Conservation (phyloP, 2,888 invertebrate genomes). For the Mycalesis mineus region DNA sequence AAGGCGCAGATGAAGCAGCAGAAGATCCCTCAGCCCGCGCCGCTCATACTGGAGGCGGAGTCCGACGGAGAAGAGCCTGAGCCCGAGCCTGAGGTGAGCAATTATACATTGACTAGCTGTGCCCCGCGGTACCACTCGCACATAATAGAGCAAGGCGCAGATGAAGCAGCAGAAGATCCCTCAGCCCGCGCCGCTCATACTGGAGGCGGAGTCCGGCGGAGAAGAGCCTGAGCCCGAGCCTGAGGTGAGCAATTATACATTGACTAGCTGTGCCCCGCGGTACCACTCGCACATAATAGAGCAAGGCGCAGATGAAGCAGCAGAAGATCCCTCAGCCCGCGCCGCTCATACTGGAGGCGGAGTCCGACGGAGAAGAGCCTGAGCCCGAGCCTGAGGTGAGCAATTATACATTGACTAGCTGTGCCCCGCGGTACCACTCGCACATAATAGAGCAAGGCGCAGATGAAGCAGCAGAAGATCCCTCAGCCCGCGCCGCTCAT, state of each 20-base stretch:
- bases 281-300: too few relatives aligned
- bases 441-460: constrained; percentile 46
- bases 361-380: constrained; percentile 47
- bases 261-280: too few relatives aligned
- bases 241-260: constrained; percentile 36
- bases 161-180: constrained; percentile 55
- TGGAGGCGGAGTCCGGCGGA: constrained; percentile 60
- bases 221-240: constrained; percentile 45
- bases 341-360: constrained; percentile 62
- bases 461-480: constrained; percentile 48
- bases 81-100: constrained; percentile 44
- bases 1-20: constrained; percentile 43
- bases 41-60: constrained; percentile 62
- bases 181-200: constrained; percentile 58
- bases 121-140: too few relatives aligned
- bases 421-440: too few relatives aligned
- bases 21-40: constrained; percentile 64
- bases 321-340: constrained; percentile 62
- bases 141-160: constrained; percentile 44
- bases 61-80: constrained; percentile 49
- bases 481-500: constrained; percentile 64
- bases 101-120: too few relatives aligned
- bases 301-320: constrained; percentile 42
- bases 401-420: background rate
- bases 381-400: constrained; percentile 49